Evolutionary conservation across 2,113 vertebrate genomes (phyloP).

Genomic region (Pandion haliaetus): DNA sequence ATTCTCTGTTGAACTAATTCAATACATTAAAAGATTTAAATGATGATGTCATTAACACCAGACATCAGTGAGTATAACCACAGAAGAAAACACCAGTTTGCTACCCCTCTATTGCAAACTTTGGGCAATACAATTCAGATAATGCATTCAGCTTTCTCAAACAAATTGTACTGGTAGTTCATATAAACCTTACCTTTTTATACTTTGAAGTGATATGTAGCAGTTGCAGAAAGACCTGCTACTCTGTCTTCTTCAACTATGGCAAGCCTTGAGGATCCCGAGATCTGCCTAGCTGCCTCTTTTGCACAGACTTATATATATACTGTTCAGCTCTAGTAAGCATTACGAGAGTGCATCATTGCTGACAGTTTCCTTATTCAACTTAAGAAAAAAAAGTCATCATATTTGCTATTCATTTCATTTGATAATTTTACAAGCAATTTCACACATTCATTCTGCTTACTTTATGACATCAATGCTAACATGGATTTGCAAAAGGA

Average conservation of each 20-base stretch:
- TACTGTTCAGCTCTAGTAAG: conserved; percentile 73
- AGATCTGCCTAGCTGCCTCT: conserved; percentile 64
- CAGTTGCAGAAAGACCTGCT: conserved; percentile 11
- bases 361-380: conserved; percentile 69
- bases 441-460: conserved; percentile 71
- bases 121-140: background rate
- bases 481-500: conserved; percentile 51
- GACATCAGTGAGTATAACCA: background rate
- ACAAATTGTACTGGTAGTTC: background rate
- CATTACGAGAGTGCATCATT: conserved; percentile 66
- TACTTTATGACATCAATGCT: conserved; percentile 70
- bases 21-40: conserved; percentile 1
- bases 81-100: background rate
- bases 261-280: conserved; percentile 54
- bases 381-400: conserved; percentile 46
- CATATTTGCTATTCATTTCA: conserved; percentile 67
- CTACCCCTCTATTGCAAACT: background rate
- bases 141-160: background rate
- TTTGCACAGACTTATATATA: conserved; percentile 71
- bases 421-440: conserved; percentile 72
- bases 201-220: background rate
- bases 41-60: background rate
- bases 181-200: conserved; percentile 70
- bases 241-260: conserved; percentile 39
- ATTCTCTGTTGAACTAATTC: background rate